These are phyloP conservation scores for Campoplex capitator DNA, from an alignment of 2,888 invertebrate genomes.

Conservation along the genomic window DNA sequence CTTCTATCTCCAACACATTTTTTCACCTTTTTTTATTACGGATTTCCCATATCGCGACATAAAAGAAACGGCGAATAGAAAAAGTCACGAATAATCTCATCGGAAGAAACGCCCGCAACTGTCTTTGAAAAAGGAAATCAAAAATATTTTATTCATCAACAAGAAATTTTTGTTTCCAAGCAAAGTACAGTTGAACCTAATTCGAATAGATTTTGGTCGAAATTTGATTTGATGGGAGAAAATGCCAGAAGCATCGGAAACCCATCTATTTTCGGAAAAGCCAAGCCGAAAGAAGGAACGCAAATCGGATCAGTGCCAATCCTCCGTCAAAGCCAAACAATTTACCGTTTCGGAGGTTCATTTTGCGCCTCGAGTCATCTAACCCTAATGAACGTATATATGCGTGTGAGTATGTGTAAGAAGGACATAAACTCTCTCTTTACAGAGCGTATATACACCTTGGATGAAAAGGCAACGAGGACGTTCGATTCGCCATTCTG, in stretches of 20 bases:
- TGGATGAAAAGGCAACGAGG: constrained; percentile 11
- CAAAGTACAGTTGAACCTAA: neutral
- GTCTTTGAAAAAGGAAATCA: no score
- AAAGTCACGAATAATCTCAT: neutral
- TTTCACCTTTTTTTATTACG: neutral
- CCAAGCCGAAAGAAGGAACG: neutral
- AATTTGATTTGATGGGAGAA: neutral
- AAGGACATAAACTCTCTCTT: constrained; percentile 15
- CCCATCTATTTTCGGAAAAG: constrained; percentile 10
- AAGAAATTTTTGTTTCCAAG: neutral
- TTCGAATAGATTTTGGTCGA: neutral
- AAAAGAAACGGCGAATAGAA: neutral
- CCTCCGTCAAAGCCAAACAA: constrained; percentile 25
- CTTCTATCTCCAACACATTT: neutral
- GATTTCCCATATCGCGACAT: neutral
- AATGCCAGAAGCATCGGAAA: constrained; percentile 3
- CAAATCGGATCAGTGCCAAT: constrained; percentile 43
- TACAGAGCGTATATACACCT: neutral
- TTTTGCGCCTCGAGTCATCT: constrained; percentile 25
- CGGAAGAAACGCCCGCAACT: neutral
- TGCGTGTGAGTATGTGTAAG: neutral
- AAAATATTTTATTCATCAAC: neutral
- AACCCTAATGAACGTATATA: constrained; percentile 38
- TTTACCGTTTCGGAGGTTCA: constrained; percentile 19
- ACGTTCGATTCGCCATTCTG: constrained; percentile 10